These are phyloP conservation scores for Galagoides demidoff DNA, from an alignment of 2,797 vertebrate genomes.

Conservation along the genomic window DNA sequence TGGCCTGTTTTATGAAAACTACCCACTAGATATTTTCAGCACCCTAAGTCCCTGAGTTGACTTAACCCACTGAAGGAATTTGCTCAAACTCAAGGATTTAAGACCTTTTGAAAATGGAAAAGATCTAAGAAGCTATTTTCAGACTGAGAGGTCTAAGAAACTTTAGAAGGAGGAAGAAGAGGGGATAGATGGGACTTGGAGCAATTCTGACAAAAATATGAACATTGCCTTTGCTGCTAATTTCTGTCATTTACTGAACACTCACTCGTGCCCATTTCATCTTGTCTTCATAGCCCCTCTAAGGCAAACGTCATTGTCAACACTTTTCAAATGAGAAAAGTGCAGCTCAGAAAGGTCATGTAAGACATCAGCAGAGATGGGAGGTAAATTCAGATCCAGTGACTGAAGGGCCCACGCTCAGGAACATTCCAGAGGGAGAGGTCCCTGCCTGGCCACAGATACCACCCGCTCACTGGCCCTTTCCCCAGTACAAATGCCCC, in stretches of 20 bases:
- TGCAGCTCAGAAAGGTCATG: not conserved
- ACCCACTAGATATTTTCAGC: conserved; percentile 55
- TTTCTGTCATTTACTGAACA: not conserved
- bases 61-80: not conserved
- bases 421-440: not conserved
- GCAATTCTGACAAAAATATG: not conserved
- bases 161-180: not conserved
- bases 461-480: accelerated
- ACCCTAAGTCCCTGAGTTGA: not conserved
- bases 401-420: not conserved
- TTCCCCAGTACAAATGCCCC: too few species aligned
- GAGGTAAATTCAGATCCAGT: not conserved
- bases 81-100: not conserved
- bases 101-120: not conserved
- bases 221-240: not conserved
- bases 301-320: not conserved
- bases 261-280: not conserved
- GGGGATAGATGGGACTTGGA: not conserved
- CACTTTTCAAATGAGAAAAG: not conserved
- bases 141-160: not conserved
- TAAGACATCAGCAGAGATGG: not conserved
- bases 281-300: not conserved
- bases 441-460: not conserved
- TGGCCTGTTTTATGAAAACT: conserved; percentile 59
- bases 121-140: not conserved